Conservation (phyloP, 2,113 vertebrate species). For the Willisornis vidua region DNA sequence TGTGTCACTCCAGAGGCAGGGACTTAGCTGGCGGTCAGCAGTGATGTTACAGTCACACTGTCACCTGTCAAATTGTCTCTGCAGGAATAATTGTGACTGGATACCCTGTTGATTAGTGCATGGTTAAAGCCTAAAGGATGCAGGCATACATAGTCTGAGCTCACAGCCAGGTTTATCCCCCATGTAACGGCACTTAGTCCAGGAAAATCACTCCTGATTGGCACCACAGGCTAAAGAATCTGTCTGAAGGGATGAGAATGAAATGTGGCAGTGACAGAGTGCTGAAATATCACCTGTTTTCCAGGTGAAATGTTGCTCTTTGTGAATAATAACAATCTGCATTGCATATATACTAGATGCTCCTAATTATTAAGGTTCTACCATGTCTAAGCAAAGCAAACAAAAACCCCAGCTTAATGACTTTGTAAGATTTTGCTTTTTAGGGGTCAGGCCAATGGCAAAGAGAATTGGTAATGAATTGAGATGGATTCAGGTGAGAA, state of each 20-base stretch:
- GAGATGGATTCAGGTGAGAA: neutral
- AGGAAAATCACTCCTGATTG: constrained; percentile 22
- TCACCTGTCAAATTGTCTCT: constrained; percentile 54
- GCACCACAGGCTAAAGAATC: neutral
- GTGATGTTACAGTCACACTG: neutral
- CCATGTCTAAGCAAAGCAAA: neutral
- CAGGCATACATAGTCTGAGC: neutral
- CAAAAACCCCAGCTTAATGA: rapidly evolving
- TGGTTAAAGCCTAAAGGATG: neutral
- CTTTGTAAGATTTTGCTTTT: neutral
- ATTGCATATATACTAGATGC: neutral
- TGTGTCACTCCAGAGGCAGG: neutral
- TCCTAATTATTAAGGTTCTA: neutral
- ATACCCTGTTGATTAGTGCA: neutral
- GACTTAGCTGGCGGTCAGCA: constrained; percentile 16
- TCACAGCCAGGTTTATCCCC: neutral
- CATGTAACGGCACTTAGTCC: neutral
- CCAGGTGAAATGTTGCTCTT: neutral
- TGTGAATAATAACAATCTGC: neutral
- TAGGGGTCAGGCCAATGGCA: neutral
- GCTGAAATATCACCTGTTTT: neutral
- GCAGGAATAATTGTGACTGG: constrained; percentile 10
- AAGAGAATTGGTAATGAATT: neutral
- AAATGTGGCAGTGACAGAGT: neutral
- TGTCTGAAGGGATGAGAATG: neutral